Percentiles rank a stretch among this genome's conserved stretches.
phyloP scores from a whole-genome alignment of 2,113 vertebrate genomes.

The Tylochromis polylepis region DNA sequence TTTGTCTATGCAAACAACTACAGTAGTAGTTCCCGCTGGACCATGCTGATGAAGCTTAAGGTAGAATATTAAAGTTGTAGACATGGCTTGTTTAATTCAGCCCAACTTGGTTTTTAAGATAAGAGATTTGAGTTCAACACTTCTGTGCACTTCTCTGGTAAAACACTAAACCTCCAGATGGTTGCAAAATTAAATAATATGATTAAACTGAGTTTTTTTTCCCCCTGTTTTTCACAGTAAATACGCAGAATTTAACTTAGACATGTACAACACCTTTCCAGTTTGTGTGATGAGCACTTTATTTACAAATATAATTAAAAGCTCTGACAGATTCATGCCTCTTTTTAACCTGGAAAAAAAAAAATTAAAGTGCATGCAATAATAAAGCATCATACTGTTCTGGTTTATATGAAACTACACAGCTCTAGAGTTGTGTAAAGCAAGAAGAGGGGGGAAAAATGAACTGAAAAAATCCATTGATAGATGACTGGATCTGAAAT shows the following conservation, averaged over 20 bases:
- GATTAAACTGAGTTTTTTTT: background rate
- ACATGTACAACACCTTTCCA: background rate
- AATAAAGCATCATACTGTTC: conserved; percentile 89
- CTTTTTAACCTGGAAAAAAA: conserved; percentile 79
- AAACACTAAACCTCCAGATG: rapidly evolving
- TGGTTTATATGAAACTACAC: conserved; percentile 90
- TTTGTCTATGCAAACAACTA: background rate
- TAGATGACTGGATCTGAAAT: conserved; percentile 59
- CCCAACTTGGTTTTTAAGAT: background rate
- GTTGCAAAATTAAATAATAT: background rate
- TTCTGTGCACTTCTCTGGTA: background rate
- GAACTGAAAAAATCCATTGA: conserved; percentile 72
- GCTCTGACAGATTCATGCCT: conserved; percentile 96
- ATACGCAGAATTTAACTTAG: background rate
- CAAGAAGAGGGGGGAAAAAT: conserved; percentile 28
- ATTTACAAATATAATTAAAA: conserved; percentile 99
- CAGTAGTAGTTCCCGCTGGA: background rate
- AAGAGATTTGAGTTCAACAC: background rate
- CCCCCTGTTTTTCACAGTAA: background rate
- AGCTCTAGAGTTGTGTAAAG: conserved; percentile 90
- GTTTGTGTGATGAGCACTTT: conserved; percentile 90
- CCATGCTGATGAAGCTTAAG: background rate
- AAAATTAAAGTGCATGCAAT: conserved; percentile 98
- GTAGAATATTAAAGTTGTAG: background rate
- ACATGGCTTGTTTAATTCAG: background rate